Base-by-base conservation (phyloP, 2,113 vertebrate genomes). In the Pipra filicauda region DNA sequence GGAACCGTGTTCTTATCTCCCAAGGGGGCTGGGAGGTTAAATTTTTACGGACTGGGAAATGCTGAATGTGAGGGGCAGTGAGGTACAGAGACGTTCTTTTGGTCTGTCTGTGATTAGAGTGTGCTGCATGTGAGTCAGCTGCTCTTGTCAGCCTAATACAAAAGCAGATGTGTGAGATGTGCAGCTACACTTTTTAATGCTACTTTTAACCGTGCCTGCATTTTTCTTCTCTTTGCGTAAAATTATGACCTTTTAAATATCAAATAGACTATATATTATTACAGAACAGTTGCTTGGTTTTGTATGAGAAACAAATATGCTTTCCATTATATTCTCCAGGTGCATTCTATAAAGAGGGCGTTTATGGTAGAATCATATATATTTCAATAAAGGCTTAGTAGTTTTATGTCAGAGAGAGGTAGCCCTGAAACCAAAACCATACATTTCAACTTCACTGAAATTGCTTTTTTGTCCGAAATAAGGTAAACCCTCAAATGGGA, bases 321-420 rank as follows among this genome's bases (percentile, higher is more conserved):
- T 97, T 96, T 89, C 75, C 62, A 95, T 97, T 96, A 95, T 77
- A 77, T 88, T 88, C 48, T 8, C 96, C 96, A 96, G 96, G 96
- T 97, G 96, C 87, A 83, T 95, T 96, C 96, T 93, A 96, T 96
- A 95, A 97, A 97, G 52, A 52, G 78, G 96, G 94, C 10, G 94
- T 96, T 97, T 97, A 97, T 95, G 92, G 85, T 77, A 83, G 86
- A 93, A 96, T 90, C 94, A 85, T 93, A 93, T 92, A 93, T 94
- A 95, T 94, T 95, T 97, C 96, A 96, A 97, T 97, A 97, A 88
- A 94, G 82, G 81, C 75, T 97, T 96, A 96, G 91, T 95, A 95
- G 89, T 92, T 97, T 96, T 93, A 96, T 97, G 95, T 91, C 73
- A 94, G 80, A 70, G 62, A 95, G 80, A 82, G 80, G 95, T 96